These are phyloP conservation scores for Linyphia triangularis DNA, from an alignment of 2,888 invertebrate genomes.

Conservation along the genomic window DNA sequence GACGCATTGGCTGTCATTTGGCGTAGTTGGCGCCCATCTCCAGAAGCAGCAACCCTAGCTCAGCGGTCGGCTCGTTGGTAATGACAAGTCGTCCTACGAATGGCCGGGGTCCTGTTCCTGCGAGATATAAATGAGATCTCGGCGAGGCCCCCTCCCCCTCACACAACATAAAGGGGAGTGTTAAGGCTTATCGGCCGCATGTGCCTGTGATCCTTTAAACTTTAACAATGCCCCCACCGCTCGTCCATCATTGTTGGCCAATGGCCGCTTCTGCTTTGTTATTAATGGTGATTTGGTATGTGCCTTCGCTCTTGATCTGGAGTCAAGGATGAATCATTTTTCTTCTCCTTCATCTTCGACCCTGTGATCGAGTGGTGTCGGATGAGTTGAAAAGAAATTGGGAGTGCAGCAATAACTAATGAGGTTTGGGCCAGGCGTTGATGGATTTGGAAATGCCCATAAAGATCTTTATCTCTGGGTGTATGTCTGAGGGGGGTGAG, in stretches of 20 bases:
- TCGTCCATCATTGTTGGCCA: conserved; percentile 74
- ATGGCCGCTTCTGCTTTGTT: conserved; percentile 73
- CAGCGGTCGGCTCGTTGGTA: conserved; percentile 74
- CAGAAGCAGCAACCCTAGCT: conserved; percentile 61
- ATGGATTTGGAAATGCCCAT: conserved; percentile 48
- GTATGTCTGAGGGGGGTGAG: neutral
- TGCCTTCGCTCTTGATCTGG: conserved; percentile 47
- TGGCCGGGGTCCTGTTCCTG: conserved; percentile 73
- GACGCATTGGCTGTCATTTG: conserved; percentile 24
- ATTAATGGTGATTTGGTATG: conserved; percentile 73
- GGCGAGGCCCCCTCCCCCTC: conserved; percentile 55
- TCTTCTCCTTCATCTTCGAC: conserved; percentile 43
- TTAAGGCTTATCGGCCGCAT: conserved; percentile 73
- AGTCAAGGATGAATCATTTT: conserved; percentile 75
- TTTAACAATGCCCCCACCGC: conserved; percentile 73
- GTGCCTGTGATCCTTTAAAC: conserved; percentile 74
- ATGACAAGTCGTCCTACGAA: conserved; percentile 73
- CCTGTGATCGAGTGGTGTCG: conserved; percentile 6
- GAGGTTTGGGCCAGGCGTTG: conserved; percentile 23
- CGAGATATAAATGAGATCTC: conserved; percentile 74
- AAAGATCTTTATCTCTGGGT: conserved; percentile 37
- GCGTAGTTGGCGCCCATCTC: neutral
- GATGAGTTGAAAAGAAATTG: conserved; percentile 42
- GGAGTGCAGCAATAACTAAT: conserved; percentile 44
- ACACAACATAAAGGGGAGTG: conserved; percentile 70